These are phyloP conservation scores for Mobula hypostoma DNA, from an alignment of 2,113 vertebrate species.

Conservation along the genomic window DNA sequence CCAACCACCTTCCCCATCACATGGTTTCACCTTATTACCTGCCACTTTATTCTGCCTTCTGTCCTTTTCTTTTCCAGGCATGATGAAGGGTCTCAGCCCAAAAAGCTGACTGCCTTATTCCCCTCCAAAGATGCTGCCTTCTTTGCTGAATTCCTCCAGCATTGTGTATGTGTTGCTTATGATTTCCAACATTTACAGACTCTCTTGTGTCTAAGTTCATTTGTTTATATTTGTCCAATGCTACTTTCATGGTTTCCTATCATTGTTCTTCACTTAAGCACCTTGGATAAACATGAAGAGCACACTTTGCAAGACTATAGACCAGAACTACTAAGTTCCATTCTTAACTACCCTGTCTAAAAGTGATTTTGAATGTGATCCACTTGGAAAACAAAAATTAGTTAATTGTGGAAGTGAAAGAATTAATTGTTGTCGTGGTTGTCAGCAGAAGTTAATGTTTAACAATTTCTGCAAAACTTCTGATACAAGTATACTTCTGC, in stretches of 20 bases:
- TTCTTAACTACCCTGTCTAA: not conserved
- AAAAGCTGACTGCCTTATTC: too few relatives aligned
- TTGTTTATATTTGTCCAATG: not conserved
- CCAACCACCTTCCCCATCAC: too few relatives aligned
- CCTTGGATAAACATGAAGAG: not conserved
- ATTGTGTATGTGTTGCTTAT: too few relatives aligned
- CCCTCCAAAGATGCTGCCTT: too few relatives aligned
- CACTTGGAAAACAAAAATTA: not conserved
- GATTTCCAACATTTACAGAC: too few relatives aligned
- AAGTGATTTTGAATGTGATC: not conserved
- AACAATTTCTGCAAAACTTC: not conserved
- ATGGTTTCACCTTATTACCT: too few relatives aligned
- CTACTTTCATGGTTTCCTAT: too few relatives aligned
- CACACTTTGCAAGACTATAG: not conserved
- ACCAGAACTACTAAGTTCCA: not conserved
- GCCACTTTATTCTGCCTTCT: too few relatives aligned
- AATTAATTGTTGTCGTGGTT: not conserved
- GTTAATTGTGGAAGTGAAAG: not conserved
- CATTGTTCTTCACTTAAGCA: too few relatives aligned
- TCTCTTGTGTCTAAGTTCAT: not conserved
- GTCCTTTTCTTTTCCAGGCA: too few relatives aligned
- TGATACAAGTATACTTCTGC: not conserved
- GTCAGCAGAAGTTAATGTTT: not conserved
- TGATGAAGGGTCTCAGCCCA: too few relatives aligned
- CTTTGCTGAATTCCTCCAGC: too few relatives aligned